phyloP scores from a whole-genome alignment of 2,888 invertebrate species.

The Tholera decimalis region DNA sequence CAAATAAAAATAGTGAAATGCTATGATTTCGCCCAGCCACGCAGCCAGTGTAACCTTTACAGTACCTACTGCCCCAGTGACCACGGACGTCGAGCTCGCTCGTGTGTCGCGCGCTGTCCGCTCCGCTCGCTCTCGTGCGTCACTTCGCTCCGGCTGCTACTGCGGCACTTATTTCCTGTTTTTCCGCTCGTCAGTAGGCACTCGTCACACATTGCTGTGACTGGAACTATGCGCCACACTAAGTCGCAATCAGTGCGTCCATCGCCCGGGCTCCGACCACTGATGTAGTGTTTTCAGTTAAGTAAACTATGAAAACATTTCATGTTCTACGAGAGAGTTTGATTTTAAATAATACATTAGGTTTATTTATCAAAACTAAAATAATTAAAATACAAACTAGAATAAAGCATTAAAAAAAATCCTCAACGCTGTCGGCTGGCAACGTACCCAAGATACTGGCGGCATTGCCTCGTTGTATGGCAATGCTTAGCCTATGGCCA shows the following conservation, averaged over 20 bases:
- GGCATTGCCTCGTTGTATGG: too few relatives aligned
- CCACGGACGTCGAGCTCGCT: slow-evolving; percentile 7
- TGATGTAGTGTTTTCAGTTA: background rate
- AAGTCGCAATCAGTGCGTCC: background rate
- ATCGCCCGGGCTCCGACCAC: background rate
- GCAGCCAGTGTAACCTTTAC: too few relatives aligned
- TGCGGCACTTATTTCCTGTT: slow-evolving; percentile 17
- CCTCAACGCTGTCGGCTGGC: too few relatives aligned
- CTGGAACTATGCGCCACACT: slow-evolving; percentile 1
- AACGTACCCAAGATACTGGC: too few relatives aligned
- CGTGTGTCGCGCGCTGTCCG: background rate
- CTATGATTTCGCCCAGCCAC: too few relatives aligned
- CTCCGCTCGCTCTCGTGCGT: slow-evolving; percentile 1
- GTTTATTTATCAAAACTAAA: too few relatives aligned
- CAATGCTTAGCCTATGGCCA: too few relatives aligned
- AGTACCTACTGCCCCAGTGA: slow-evolving; percentile 6
- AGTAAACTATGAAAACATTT: background rate
- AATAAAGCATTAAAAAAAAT: too few relatives aligned
- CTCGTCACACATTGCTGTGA: slow-evolving; percentile 3
- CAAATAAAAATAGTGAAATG: too few relatives aligned
- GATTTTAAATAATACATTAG: too few relatives aligned
- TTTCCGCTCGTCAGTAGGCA: background rate
- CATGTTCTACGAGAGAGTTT: too few relatives aligned
- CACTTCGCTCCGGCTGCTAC: slow-evolving; percentile 1
- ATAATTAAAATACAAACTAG: too few relatives aligned